Base-by-base conservation (phyloP, 2,888 invertebrate species). In the Didymodactylos carnosus region DNA sequence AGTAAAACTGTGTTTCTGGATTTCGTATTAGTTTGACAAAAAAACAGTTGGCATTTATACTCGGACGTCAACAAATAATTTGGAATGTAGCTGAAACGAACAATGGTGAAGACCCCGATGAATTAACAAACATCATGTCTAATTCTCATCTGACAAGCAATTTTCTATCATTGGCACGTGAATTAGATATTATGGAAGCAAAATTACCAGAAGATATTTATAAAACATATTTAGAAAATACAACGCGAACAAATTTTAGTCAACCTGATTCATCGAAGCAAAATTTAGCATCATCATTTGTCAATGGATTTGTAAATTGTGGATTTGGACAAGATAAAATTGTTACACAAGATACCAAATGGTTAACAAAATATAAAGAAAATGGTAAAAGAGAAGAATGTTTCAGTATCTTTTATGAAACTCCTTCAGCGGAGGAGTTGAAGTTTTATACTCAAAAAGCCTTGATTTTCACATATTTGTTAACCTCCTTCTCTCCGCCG, bases 161-260 rank as follows among this genome's bases (percentile, higher is more conserved):
- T 81, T 99, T 95, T 83, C 85, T 92, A 41, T 91, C 90, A 79
- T 86, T 99, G 77, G 97, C 90, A 5, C 88, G 95, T 83, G 98
- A 98, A 88, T 87, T 98, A 79, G 98, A 99, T 82, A 94, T 98
- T 77, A 91, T 97, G 90, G 97, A 98, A 82, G 94, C 98, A 0
- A 99, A 99, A 85, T 90, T 81, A 72, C 98, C 98, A 0, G 97
- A 99, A 83, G 97, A 97, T 81, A 94, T 98, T 16, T 98, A 97
- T 85, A 99, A 99, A 84, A 90, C 91, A 0, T 95, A 97, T 87
- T 85, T 99, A 76, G 98, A 98, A 84, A 75, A 72, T 25, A 69
- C 27, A 16, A 29, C 35, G 25, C 69, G 39, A 51, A 46, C 43
- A 11, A 75, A 77, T 2, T 87, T 89, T 8, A 88, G 88, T 69